Evolutionary conservation across 23 tunicate genomes (phyloP).

Genomic region (Oikopleura albicans): DNA sequence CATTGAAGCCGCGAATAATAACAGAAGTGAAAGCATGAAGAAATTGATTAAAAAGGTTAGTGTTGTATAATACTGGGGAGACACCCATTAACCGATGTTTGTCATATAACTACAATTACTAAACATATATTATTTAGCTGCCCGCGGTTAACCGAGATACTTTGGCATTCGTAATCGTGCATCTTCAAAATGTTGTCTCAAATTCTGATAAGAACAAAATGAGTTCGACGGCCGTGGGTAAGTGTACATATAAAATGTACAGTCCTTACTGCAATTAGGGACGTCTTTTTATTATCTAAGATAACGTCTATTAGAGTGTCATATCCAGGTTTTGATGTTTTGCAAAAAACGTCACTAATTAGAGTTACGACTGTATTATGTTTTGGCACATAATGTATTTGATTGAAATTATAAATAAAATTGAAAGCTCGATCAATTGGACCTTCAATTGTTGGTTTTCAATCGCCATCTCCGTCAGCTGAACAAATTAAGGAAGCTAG

Average conservation of each 20-base stretch:
- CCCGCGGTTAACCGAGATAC: constrained; percentile 7
- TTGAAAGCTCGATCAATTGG: neutral
- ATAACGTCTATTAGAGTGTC: too few species aligned
- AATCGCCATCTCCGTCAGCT: neutral
- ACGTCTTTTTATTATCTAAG: too few species aligned
- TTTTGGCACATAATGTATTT: too few species aligned
- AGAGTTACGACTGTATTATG: too few species aligned
- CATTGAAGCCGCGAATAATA: neutral
- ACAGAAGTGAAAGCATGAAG: neutral
- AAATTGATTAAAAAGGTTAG: neutral
- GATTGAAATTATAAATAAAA: neutral
- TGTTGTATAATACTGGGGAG: too few species aligned
- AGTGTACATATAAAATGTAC: too few species aligned
- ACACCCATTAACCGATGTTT: too few species aligned
- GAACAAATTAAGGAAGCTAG: neutral
- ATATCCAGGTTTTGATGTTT: too few species aligned
- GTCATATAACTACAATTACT: too few species aligned
- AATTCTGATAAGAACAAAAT: constrained; percentile 5
- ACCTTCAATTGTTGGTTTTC: neutral
- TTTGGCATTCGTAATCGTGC: neutral
- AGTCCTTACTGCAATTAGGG: too few species aligned
- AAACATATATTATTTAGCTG: neutral
- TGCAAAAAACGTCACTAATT: too few species aligned
- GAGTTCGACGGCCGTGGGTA: neutral
- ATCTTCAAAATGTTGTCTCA: neutral